Base-by-base conservation (phyloP, 2,113 vertebrate genomes). In the Prunella himalayana region DNA sequence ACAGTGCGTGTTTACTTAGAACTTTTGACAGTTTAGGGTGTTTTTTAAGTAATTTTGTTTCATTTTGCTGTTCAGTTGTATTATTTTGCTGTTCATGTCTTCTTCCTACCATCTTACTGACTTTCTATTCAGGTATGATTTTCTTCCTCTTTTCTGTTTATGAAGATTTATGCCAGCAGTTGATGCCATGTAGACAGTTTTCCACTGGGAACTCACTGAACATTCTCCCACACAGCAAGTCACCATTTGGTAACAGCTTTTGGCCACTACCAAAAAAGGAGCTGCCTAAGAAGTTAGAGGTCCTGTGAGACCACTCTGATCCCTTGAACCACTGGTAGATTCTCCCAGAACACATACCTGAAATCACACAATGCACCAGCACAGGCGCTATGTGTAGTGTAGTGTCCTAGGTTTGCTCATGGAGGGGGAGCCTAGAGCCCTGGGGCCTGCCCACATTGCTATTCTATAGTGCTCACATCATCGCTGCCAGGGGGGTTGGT, bases 391-490 rank as follows among this genome's bases (percentile, higher is more conserved):
- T 7, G 13, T 51, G 41, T 7, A 33, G n/a, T 28, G 39, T 1
- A 21, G 33, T 9, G 13, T n/a, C 30, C 70, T 33, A 15, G n/a
- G 15, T 57, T 49, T 49, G 30, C 15, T 85, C 30, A 18, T 1
- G 2, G 24, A 25, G 33, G 11, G 20, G n/a, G 28, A 83, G 33
- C 39, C 69, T 6, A 27, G 49, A 35, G 65, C 31, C 13, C 37
- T n/a, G n/a, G 28, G 33, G 16, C 7, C 1, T 17, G 68, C 28
- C 82, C 70, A 13, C 39, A 3, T 10, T 30, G 50, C 41, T 56
- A 2, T 30, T 73, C n/a, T 8, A 0, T 2, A 13, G 18, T 7
- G 1, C n/a, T 11, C 28, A 15, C 57, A 47, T 25, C 39, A 17
- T 51, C 1, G 0, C 65, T 71, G 47, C 22, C 17, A 60, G 13